Percentiles rank a stretch among this genome's conserved stretches.
Evolutionary conservation across 2,113 vertebrate genomes (phyloP).

Genomic region (Accipiter cooperii): DNA sequence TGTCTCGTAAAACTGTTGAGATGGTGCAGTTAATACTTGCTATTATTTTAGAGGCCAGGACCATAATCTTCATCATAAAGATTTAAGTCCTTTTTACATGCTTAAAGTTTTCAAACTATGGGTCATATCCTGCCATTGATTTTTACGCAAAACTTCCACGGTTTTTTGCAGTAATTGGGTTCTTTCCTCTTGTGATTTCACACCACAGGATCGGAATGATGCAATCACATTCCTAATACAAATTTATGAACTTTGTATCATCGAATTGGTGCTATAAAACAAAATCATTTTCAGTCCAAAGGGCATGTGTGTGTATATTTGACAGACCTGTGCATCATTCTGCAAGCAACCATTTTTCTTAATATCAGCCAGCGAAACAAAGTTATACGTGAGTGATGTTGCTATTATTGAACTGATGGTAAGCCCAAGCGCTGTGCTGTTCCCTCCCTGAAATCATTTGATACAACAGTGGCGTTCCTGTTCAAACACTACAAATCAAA

Average conservation of each 20-base stretch:
- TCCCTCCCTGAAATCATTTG: slow-evolving; percentile 69
- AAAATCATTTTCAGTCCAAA: slow-evolving; percentile 75
- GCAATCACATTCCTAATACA: slow-evolving; percentile 68
- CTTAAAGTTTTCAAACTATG: slow-evolving; percentile 60
- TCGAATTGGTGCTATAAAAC: slow-evolving; percentile 70
- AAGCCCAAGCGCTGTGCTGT: slow-evolving; percentile 46
- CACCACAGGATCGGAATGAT: slow-evolving; percentile 39
- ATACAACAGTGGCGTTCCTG: slow-evolving; percentile 38
- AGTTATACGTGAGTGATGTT: slow-evolving; percentile 75
- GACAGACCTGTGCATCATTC: slow-evolving; percentile 73
- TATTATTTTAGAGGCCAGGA: slow-evolving; percentile 52
- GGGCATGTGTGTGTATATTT: slow-evolving; percentile 64
- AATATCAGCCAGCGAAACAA: slow-evolving; percentile 75
- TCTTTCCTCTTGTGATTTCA: slow-evolving; percentile 60
- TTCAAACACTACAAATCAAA: slow-evolving; percentile 64
- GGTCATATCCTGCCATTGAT: slow-evolving; percentile 68
- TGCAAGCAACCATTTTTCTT: slow-evolving; percentile 72
- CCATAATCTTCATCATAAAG: slow-evolving; percentile 57
- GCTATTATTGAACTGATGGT: slow-evolving; percentile 70
- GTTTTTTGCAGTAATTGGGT: slow-evolving; percentile 55
- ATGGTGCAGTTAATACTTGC: slow-evolving; percentile 48
- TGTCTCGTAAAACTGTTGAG: slow-evolving; percentile 58
- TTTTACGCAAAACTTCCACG: slow-evolving; percentile 63
- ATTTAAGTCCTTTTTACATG: slow-evolving; percentile 62
- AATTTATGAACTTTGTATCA: slow-evolving; percentile 76